Conservation (phyloP, 2,888 invertebrate species). For the Sinhomidia bicolor region DNA sequence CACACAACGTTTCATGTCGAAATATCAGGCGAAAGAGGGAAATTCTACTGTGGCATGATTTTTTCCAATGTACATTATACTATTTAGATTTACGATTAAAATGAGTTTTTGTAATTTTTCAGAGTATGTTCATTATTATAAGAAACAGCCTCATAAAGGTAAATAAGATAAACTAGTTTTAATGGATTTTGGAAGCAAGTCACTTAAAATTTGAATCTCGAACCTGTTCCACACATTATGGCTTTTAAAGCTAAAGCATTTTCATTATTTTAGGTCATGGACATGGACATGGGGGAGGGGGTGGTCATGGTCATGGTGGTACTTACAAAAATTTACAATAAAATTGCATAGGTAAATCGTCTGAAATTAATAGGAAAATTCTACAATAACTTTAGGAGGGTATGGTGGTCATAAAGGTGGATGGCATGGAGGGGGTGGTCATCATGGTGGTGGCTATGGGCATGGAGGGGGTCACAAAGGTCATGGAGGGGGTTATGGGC, state of each 20-base stretch:
- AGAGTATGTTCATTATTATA: slow-evolving; percentile 66
- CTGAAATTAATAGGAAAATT: too few relatives aligned
- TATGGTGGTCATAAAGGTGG: neutral
- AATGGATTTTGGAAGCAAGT: too few relatives aligned
- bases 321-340: neutral
- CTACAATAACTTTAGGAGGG: neutral
- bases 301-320: slow-evolving; percentile 45
- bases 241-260: neutral
- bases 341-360: neutral
- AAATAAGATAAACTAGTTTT: too few relatives aligned
- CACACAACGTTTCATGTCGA: too few relatives aligned
- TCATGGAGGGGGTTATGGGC: neutral
- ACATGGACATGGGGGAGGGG: neutral
- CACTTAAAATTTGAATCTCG: too few relatives aligned
- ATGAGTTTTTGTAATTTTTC: too few relatives aligned
- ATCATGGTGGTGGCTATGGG: neutral
- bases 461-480: slow-evolving; percentile 4
- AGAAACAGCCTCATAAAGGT: slow-evolving; percentile 69
- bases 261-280: neutral
- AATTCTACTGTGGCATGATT: too few relatives aligned
- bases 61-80: too few relatives aligned
- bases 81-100: too few relatives aligned
- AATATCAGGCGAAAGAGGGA: too few relatives aligned
- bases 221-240: neutral
- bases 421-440: neutral